Percentiles rank a stretch among this genome's conserved stretches.
Evolutionary conservation across 2,888 invertebrate genomes (phyloP).

Genomic region (Cyrtodaria siliqua): DNA sequence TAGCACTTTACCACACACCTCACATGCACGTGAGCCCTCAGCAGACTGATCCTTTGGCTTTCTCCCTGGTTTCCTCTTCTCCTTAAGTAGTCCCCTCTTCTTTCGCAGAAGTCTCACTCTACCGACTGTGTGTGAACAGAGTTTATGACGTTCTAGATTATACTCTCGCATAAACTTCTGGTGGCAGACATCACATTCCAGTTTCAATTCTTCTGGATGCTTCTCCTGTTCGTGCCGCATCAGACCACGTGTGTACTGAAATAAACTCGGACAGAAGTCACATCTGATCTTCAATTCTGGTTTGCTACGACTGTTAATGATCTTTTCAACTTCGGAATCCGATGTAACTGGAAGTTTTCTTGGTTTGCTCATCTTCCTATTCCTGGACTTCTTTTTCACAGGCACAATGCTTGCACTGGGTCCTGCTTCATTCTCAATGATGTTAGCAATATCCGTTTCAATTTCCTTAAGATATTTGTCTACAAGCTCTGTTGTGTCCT

Average conservation of each 20-base stretch:
- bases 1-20: conserved; percentile 32
- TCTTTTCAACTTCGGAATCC: conserved; percentile 10
- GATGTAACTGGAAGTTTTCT: conserved; percentile 26
- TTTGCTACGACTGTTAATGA: conserved; percentile 32
- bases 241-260: conserved; percentile 41
- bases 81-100: conserved; percentile 12
- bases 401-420: neutral
- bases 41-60: conserved; percentile 19
- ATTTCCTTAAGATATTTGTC: conserved; percentile 13
- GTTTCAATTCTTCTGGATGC: conserved; percentile 48
- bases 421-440: conserved; percentile 3
- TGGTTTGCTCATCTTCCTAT: conserved; percentile 52
- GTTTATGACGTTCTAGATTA: conserved; percentile 47
- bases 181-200: conserved; percentile 46
- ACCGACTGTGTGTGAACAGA: conserved; percentile 32
- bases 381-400: conserved; percentile 24
- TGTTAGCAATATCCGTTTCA: conserved; percentile 1
- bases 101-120: conserved; percentile 14
- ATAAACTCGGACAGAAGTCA: conserved; percentile 48
- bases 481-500: conserved; percentile 6
- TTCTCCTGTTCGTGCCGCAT: conserved; percentile 48
- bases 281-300: conserved; percentile 38
- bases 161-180: conserved; percentile 48
- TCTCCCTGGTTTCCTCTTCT: conserved; percentile 21
- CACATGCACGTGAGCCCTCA: conserved; percentile 22